Evolutionary conservation across 2,797 vertebrate species (phyloP).

Genomic region (Diplodus puntazzo): DNA sequence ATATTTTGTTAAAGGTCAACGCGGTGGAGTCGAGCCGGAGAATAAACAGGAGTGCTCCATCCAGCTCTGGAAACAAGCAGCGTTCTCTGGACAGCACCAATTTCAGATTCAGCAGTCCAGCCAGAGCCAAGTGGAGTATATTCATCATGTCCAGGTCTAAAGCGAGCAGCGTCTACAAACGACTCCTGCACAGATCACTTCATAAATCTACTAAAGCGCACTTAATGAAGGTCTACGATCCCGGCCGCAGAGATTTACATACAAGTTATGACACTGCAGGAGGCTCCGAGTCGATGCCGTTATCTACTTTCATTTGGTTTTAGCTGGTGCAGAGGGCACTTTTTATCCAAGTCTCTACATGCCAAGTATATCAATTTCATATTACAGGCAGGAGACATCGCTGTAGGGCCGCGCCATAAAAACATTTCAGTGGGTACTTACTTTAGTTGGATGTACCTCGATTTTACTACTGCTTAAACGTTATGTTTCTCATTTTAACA

Average conservation of each 20-base stretch:
- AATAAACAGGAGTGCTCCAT: conserved; percentile 60
- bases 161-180: conserved; percentile 79
- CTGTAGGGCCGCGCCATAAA: conserved; percentile 58
- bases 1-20: conserved; percentile 74
- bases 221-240: conserved; percentile 84
- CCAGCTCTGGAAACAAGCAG: conserved; percentile 55
- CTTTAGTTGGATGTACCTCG: conserved; percentile 37
- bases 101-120: conserved; percentile 80
- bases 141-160: conserved; percentile 83
- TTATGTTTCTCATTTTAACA: conserved; percentile 11
- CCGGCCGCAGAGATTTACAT: conserved; percentile 81
- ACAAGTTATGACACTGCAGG: conserved; percentile 79
- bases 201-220: conserved; percentile 86
- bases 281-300: conserved; percentile 69
- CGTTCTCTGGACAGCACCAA: conserved; percentile 57
- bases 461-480: conserved; percentile 13
- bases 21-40: conserved; percentile 16
- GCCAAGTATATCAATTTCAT: conserved; percentile 77
- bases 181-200: conserved; percentile 82
- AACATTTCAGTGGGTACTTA: conserved; percentile 63
- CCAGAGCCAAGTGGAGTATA: conserved; percentile 83
- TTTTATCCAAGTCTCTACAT: conserved; percentile 57
- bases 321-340: conserved; percentile 65
- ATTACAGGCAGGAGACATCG: conserved; percentile 58
- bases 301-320: conserved; percentile 78